Evolutionary conservation across 30 jellyfish, hydroid and myxozoan species (phyloP).

Genomic region (Phacellophora camtschatica): DNA sequence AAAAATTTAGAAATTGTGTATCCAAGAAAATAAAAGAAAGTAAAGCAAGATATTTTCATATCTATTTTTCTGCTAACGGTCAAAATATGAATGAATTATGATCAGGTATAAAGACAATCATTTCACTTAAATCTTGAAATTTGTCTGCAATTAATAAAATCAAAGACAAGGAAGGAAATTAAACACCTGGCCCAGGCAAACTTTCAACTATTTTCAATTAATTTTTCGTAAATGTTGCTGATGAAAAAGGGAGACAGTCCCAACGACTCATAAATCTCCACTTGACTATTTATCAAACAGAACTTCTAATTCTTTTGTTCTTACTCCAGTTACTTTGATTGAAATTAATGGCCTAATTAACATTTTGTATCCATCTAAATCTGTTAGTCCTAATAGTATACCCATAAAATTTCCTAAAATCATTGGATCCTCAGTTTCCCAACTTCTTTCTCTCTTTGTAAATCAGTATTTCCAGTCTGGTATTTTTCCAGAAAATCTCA

Average conservation of each 20-base stretch:
- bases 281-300: not conserved
- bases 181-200: constrained; percentile 20
- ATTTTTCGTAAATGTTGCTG: constrained; percentile 13
- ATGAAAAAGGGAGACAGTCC: not conserved
- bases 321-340: not conserved
- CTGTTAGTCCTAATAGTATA: no score
- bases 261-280: not conserved
- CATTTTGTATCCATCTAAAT: not conserved
- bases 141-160: constrained; percentile 26
- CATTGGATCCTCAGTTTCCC: not conserved
- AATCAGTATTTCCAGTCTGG: not conserved
- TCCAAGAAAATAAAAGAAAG: constrained; percentile 24
- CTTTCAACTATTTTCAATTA: constrained; percentile 27
- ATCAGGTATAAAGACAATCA: no score
- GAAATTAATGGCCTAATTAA: constrained; percentile 11
- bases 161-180: constrained; percentile 42
- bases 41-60: constrained; percentile 30
- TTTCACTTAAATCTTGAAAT: constrained; percentile 6
- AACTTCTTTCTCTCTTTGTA: not conserved
- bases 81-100: constrained; percentile 15
- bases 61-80: constrained; percentile 6
- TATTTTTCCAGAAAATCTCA: not conserved
- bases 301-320: not conserved
- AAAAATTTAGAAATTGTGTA: constrained; percentile 42
- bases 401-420: no score